These are phyloP conservation scores for Bursaphelenchus mucronatus DNA, from an alignment of 1,140 invertebrate genomes.

Conservation along the genomic window DNA sequence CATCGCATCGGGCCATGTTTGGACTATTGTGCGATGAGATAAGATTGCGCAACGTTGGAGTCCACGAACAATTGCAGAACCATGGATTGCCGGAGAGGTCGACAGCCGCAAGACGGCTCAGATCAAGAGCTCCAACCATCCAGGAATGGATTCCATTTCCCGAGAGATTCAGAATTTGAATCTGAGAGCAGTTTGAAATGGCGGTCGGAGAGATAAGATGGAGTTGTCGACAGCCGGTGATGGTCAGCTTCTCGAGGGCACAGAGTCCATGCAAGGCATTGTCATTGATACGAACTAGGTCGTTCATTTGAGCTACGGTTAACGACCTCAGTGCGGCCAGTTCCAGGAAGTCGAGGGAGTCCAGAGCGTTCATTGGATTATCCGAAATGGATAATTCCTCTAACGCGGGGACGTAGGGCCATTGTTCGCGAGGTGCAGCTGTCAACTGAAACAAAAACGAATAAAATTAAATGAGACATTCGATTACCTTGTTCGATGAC, in stretches of 20 bases:
- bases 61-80: slow-evolving; percentile 2
- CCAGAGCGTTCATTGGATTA: slow-evolving; percentile 9
- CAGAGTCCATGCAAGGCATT: too few relatives aligned
- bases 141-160: too few relatives aligned
- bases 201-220: too few relatives aligned
- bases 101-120: not conserved
- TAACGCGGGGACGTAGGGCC: not conserved
- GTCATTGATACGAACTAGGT: not conserved
- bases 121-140: too few relatives aligned
- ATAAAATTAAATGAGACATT: slow-evolving; percentile 1
- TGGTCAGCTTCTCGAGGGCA: too few relatives aligned
- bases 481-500: slow-evolving; percentile 5
- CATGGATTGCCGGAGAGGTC: slow-evolving; percentile 8
- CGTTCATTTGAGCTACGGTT: not conserved
- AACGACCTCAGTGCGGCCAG: not conserved
- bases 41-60: too few relatives aligned
- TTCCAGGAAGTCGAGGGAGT: not conserved
- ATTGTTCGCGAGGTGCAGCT: not conserved
- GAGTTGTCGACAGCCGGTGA: too few relatives aligned
- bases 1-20: too few relatives aligned
- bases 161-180: too few relatives aligned
- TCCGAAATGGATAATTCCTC: slow-evolving; percentile 3
- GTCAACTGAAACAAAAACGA: not conserved
- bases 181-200: too few relatives aligned
- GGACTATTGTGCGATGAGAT: too few relatives aligned